phyloP scores from a whole-genome alignment of 2,113 vertebrate species.

The Tragulus kanchil region DNA sequence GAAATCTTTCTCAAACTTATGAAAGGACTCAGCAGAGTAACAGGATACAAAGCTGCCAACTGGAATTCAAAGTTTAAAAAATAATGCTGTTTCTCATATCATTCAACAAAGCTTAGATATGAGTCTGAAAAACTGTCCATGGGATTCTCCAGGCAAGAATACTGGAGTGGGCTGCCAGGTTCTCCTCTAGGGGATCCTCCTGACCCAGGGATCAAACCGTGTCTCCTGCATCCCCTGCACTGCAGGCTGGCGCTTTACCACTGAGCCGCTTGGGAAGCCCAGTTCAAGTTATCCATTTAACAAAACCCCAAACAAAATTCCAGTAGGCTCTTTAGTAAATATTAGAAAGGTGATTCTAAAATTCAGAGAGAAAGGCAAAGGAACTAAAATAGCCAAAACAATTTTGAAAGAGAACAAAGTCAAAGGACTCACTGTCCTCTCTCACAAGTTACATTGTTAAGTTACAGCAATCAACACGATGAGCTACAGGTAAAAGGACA shows the following conservation, averaged over 20 bases:
- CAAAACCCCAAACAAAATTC: constrained; percentile 19
- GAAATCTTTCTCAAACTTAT: constrained; percentile 3
- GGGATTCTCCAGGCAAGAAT: too few relatives aligned
- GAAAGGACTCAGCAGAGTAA: neutral
- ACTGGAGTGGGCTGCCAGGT: too few relatives aligned
- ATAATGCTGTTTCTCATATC: neutral
- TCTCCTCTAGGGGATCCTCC: too few relatives aligned
- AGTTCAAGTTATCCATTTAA: neutral
- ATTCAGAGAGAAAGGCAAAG: neutral
- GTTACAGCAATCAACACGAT: neutral
- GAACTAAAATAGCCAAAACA: neutral
- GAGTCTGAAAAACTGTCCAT: neutral
- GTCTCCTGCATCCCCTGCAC: too few relatives aligned
- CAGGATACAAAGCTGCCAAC: neutral
- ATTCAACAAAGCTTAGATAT: neutral
- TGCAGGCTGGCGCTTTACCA: too few relatives aligned
- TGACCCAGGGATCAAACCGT: too few relatives aligned
- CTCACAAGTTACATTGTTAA: neutral
- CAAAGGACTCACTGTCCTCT: neutral
- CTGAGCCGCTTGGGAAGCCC: too few relatives aligned
- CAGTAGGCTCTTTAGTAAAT: neutral
- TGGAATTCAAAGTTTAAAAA: neutral
- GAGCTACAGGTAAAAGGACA: neutral
- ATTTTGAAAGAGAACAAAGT: neutral
- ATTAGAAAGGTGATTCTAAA: neutral